phyloP scores from a whole-genome alignment of 53 echinoderm and acorn worm genomes.

The Luidia sarsii region DNA sequence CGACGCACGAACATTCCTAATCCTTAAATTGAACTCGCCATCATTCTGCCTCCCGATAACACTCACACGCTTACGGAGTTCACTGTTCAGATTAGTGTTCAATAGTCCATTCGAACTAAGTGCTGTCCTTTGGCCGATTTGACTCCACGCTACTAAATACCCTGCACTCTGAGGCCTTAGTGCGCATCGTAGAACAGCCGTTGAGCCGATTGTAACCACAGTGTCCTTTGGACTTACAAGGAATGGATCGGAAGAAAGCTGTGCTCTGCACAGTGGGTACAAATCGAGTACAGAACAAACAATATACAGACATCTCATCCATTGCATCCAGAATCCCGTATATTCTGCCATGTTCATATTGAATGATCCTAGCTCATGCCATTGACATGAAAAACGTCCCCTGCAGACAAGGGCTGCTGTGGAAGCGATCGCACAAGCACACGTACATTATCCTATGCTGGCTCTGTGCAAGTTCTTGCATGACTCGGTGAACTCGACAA shows the following conservation, averaged over 20 bases:
- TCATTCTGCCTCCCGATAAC: constrained; percentile 35
- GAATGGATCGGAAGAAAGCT: constrained; percentile 13
- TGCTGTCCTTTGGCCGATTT: neutral
- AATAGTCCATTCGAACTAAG: neutral
- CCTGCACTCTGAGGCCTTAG: neutral
- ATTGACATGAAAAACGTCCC: no score
- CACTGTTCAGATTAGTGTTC: neutral
- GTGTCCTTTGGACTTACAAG: constrained; percentile 32
- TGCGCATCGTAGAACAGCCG: constrained; percentile 16
- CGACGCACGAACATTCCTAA: constrained; percentile 41
- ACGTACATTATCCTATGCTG: no score
- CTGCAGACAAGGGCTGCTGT: no score
- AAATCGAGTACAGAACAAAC: neutral
- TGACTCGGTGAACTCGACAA: neutral
- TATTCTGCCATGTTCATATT: no score
- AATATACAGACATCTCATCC: neutral
- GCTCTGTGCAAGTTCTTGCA: neutral
- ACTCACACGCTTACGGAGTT: constrained; percentile 7
- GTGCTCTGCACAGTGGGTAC: constrained; percentile 10
- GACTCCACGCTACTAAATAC: constrained; percentile 14
- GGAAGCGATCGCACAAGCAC: no score
- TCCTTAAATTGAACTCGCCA: constrained; percentile 69
- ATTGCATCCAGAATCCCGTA: no score
- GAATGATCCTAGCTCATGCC: no score
- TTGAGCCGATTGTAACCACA: neutral